Base-by-base conservation (phyloP, 1,140 invertebrate species). In the Anastatus disparis region DNA sequence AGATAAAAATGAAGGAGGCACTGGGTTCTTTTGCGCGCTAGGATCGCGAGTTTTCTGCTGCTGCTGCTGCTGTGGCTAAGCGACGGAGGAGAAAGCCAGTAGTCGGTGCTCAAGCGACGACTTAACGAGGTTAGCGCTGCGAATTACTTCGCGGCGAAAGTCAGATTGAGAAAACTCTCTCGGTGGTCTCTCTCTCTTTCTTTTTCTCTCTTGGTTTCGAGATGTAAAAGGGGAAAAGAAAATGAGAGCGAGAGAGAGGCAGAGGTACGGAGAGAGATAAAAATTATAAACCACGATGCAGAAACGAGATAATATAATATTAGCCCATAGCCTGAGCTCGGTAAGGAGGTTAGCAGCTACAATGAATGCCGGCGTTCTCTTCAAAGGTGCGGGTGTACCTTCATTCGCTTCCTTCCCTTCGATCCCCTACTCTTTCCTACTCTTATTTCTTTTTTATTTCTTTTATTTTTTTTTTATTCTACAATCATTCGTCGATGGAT, bases 261-360 rank as follows among this genome's bases (percentile, higher is more conserved):
- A 31, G 70, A 64, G 59, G 65, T 48, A 52, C 61, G 58, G 55
- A 50, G 55, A 58, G 56, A 56, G n/a, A 75, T 73, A 78, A 81
- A 82, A 84, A 81, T 82, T 77, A 83, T 81, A 82, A 84, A 82
- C 77, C 74, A 76, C 76, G 79, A 78, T 75, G 79, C 78, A 82
- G 77, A 85, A 84, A 81, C 75, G 77, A 81, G 83, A 81, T 85
- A 85, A 86, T 85, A 84, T 79, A 84, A 86, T 85, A 85, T 84
- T 79, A 78, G 79, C 74, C n/a, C 70, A 62, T 63, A 63, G 72
- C 74, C 65, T n/a, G 73, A 65, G 17, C 52, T 44, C 61, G 74
- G 69, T 82, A 82, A 83, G 78, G 67, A 74, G 75, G 75, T 81
- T 82, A 82, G 75, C 75, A n/a, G 67, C 70, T 72, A 83, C 78